Conservation (phyloP, 2,888 invertebrate genomes). For the Polietes domitor region DNA sequence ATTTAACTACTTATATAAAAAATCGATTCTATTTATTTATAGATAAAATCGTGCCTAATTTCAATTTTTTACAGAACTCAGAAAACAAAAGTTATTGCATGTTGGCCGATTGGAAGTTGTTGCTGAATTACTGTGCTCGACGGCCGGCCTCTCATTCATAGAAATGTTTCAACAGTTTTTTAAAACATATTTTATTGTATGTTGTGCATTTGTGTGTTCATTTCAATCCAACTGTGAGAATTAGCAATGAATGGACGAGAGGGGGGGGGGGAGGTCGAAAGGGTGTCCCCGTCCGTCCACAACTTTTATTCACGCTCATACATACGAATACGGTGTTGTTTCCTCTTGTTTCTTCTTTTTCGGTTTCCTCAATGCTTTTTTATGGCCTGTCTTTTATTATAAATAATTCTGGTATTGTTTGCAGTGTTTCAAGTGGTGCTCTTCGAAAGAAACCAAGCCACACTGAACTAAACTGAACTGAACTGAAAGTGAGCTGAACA, state of each 20-base stretch:
- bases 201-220: background rate
- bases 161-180: background rate
- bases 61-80: too few relatives aligned
- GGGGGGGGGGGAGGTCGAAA: background rate
- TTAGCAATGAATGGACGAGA: background rate
- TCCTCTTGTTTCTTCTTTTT: background rate
- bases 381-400: background rate
- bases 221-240: background rate
- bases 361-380: background rate
- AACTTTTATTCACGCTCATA: background rate
- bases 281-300: background rate
- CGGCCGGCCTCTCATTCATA: background rate
- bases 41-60: too few relatives aligned
- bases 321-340: background rate
- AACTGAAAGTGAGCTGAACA: background rate
- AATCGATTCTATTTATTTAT: too few relatives aligned
- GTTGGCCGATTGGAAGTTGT: too few relatives aligned
- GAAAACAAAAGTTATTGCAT: too few relatives aligned
- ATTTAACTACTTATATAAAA: too few relatives aligned
- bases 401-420: constrained; percentile 5
- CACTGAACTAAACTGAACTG: too few relatives aligned
- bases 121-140: too few relatives aligned
- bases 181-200: background rate
- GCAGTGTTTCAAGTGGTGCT: background rate
- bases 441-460: too few relatives aligned